phyloP scores from a whole-genome alignment of 2,113 vertebrate genomes.

The Aegithalos caudatus region DNA sequence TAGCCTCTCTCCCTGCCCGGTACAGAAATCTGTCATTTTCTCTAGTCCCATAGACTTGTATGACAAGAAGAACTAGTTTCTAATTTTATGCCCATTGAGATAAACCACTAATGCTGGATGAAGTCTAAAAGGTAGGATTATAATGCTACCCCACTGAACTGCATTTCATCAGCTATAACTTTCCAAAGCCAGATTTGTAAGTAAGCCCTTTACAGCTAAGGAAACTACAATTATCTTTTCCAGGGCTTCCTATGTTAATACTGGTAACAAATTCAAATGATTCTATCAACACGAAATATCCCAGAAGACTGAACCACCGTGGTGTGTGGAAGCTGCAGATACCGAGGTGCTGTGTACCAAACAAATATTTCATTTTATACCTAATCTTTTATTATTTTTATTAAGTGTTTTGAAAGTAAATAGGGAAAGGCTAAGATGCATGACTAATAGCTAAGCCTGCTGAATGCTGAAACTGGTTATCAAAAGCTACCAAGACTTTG shows the following conservation, averaged over 20 bases:
- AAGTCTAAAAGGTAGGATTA: conserved; percentile 83
- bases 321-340: conserved; percentile 88
- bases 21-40: conserved; percentile 56
- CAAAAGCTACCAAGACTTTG: conserved; percentile 91
- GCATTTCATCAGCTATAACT: conserved; percentile 83
- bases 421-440: conserved; percentile 90
- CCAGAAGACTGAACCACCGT: conserved; percentile 82
- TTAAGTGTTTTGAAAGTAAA: conserved; percentile 93
- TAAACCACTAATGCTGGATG: conserved; percentile 80
- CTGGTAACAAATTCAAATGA: conserved; percentile 85
- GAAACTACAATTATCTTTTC: conserved; percentile 82
- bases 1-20: conserved; percentile 7
- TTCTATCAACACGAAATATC: conserved; percentile 84
- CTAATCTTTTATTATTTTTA: conserved; percentile 93
- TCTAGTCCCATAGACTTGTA: conserved; percentile 73
- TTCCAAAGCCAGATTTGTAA: conserved; percentile 84
- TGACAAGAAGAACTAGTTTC: conserved; percentile 80
- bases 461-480: conserved; percentile 97
- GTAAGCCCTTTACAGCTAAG: conserved; percentile 81
- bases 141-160: conserved; percentile 78
- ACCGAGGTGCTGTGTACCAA: conserved; percentile 84
- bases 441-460: conserved; percentile 99
- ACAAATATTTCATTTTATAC: conserved; percentile 86
- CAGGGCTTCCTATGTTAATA: conserved; percentile 83
- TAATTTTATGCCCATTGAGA: conserved; percentile 85